Base-by-base conservation (phyloP, 2,888 invertebrate genomes). In the Drosophila basisetae region DNA sequence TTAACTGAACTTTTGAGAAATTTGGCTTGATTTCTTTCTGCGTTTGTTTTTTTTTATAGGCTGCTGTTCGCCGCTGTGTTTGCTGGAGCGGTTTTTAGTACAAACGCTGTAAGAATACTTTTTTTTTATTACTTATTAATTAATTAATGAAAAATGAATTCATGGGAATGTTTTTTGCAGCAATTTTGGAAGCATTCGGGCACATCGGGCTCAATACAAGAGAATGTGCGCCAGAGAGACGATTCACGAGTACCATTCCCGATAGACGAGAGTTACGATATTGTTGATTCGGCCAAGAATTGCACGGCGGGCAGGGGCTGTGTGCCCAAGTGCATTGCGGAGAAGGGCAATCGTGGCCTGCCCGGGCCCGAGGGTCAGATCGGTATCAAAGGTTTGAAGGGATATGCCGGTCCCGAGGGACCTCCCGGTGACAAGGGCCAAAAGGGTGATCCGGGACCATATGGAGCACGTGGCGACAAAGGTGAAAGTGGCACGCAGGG, bases 401-500 rank as follows among this genome's bases (percentile, higher is more conserved):
- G 98, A 52, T 97, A 96, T 92, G 96, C 96, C 33, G 98, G 98
- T 31, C 94, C 95, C 30, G 97, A 97, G 94, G 98, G 98, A 50
- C 95, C 96, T n/a, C 95, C 96, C 78, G 98, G 98, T 18, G 95
- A 97, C 2, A 98, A 98, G 93, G 98, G 98, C 54, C 96, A 96
- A 80, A 98, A 98, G 93, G 98, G 98, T 72, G 97, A 97, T 88
- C 95, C 96, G 50, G 98, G 98, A 25, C 96, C 96, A 39, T 95
- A 95, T 82, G 98, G 98, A 61, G 96, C 96, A 9, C 94, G 96
- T 68, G 98, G 98, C 61, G 95, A 95, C 3, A 97, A 97, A 93
- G 98, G 98, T 77, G 98, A 98, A 84, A 94, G 96, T 85, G 98
- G 98, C 54, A 96, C 96, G 93, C 95, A 95, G 84, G 99, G 99